Percentiles rank a stretch among this genome's conserved stretches.
These are phyloP conservation scores for Danio jaintianensis DNA, from an alignment of 2,797 vertebrate genomes.

Conservation along the genomic window DNA sequence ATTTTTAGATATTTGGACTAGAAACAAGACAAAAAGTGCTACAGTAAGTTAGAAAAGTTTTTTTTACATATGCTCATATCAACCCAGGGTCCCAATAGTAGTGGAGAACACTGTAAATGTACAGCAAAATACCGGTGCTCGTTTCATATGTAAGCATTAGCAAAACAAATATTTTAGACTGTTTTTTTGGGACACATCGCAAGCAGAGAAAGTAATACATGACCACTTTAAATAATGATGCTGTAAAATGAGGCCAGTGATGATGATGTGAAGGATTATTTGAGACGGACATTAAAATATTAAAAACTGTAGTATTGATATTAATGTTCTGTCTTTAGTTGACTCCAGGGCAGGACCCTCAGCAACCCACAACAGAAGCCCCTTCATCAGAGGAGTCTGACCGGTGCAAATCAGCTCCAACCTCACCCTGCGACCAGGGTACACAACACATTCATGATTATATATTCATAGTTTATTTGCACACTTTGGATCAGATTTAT, in stretches of 20 bases:
- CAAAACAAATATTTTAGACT: too few species aligned
- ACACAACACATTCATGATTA: conserved; percentile 57
- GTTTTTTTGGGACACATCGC: neutral
- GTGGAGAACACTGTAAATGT: too few species aligned
- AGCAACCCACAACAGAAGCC: conserved; percentile 85
- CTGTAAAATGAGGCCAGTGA: conserved; percentile 21
- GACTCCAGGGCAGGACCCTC: conserved; percentile 91
- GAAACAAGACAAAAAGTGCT: too few species aligned
- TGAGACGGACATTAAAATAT: conserved; percentile 7
- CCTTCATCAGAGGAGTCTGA: conserved; percentile 87
- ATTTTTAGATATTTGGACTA: too few species aligned
- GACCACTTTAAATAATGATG: conserved; percentile 20
- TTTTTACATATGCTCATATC: too few species aligned
- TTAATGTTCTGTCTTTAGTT: conserved; percentile 75
- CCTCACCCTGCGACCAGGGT: conserved; percentile 96
- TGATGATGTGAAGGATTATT: conserved; percentile 11
- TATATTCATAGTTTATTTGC: conserved; percentile 29
- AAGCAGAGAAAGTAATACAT: neutral
- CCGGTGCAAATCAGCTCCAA: conserved; percentile 88
- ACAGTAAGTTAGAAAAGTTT: too few species aligned
- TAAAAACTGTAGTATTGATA: conserved; percentile 22
- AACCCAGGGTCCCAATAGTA: too few species aligned
- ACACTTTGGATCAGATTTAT: neutral
- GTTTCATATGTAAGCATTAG: neutral
- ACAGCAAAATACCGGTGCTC: neutral